Conservation (phyloP, 2,113 vertebrate species). For the Opisthocomus hoazin region DNA sequence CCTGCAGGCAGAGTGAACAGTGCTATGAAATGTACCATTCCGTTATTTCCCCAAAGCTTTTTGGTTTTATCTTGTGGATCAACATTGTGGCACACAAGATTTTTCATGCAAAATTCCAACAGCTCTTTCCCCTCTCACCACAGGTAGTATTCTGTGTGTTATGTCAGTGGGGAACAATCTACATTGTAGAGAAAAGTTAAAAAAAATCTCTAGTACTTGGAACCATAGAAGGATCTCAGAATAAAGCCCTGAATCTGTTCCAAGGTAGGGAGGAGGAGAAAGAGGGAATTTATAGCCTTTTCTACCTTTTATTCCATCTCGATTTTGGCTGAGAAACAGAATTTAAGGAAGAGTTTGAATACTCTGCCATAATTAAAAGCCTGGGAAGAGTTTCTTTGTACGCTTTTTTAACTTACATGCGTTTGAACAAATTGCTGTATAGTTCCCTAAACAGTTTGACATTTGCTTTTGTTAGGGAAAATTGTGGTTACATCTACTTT, state of each 20-base stretch:
- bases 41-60: not conserved
- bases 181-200: not conserved
- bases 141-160: not conserved
- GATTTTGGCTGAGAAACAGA: not conserved
- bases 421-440: not conserved
- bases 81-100: not conserved
- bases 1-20: not conserved
- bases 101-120: not conserved
- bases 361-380: not conserved
- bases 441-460: not conserved
- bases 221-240: not conserved
- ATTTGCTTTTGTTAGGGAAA: not conserved
- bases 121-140: not conserved
- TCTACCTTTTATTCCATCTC: not conserved
- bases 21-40: not conserved
- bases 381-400: not conserved
- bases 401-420: not conserved
- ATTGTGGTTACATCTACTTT: constrained; percentile 1
- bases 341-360: not conserved
- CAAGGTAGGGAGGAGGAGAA: not conserved
- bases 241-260: not conserved
- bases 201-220: not conserved
- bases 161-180: not conserved
- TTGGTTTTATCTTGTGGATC: not conserved
- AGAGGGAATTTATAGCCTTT: not conserved